Evolutionary conservation across 2,113 vertebrate species (phyloP).

Genomic region (Lucifuga dentata): DNA sequence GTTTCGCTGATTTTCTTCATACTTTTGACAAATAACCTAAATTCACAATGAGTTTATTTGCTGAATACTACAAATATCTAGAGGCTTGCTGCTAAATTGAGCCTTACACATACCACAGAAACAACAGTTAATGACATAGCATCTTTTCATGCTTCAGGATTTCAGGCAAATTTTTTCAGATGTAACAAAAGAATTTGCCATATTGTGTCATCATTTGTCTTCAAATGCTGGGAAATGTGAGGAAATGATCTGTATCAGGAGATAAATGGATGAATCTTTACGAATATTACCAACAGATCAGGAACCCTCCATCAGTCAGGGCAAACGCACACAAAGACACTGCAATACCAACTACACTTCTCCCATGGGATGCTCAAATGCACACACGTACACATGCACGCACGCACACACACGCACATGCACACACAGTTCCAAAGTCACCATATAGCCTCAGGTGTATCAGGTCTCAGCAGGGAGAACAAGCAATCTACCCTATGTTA

Average conservation of each 20-base stretch:
- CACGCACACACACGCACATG: not conserved
- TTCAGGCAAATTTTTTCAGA: constrained; percentile 7
- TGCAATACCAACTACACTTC: not conserved
- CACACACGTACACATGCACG: not conserved
- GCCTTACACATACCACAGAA: constrained; percentile 36
- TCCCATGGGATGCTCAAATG: constrained; percentile 6
- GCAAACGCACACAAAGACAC: not conserved
- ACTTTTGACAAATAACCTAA: constrained; percentile 50
- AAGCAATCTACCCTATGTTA: constrained; percentile 58
- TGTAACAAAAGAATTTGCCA: constrained; percentile 28
- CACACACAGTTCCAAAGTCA: constrained; percentile 43
- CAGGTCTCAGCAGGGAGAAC: constrained; percentile 42
- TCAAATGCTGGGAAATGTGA: constrained; percentile 2
- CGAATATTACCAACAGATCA: constrained; percentile 2
- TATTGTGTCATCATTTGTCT: constrained; percentile 1
- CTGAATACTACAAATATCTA: constrained; percentile 36
- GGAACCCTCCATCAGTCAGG: not conserved
- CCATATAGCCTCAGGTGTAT: constrained; percentile 50
- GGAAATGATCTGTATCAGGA: not conserved
- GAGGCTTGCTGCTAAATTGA: constrained; percentile 53
- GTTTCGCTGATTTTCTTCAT: constrained; percentile 36
- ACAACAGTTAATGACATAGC: constrained; percentile 49
- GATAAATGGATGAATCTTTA: not conserved
- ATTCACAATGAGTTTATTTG: constrained; percentile 31
- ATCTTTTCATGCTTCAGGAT: constrained; percentile 41